Percentiles rank a stretch among this genome's conserved stretches.
Evolutionary conservation across 1,140 invertebrate genomes (phyloP).

Genomic region (Trichoplusia ni): DNA sequence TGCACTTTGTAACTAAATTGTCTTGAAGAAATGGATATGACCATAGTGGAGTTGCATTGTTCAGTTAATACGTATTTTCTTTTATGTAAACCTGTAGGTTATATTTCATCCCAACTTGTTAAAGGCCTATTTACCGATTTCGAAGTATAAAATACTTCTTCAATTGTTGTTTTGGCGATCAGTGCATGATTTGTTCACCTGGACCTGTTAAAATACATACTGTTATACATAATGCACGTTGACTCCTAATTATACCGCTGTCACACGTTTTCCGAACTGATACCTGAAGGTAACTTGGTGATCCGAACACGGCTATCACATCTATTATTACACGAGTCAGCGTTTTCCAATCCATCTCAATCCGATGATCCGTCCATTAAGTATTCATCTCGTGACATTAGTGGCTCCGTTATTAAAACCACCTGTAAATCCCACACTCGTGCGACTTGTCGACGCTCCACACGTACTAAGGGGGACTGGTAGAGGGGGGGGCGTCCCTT

Average conservation of each 20-base stretch:
- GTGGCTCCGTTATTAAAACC: conserved; percentile 77
- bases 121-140: too few relatives aligned
- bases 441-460: conserved; percentile 66
- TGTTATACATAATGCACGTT: too few relatives aligned
- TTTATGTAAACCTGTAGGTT: too few relatives aligned
- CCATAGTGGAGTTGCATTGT: not conserved
- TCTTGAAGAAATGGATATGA: conserved; percentile 41
- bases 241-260: too few relatives aligned
- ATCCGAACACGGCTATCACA: conserved; percentile 1
- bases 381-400: conserved; percentile 79
- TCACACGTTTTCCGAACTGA: too few relatives aligned
- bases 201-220: too few relatives aligned
- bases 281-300: too few relatives aligned
- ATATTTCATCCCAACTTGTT: not conserved
- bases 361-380: conserved; percentile 76
- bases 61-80: too few relatives aligned
- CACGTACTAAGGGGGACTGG: conserved; percentile 61
- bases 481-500: conserved; percentile 50
- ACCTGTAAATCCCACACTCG: conserved; percentile 77
- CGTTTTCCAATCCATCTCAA: conserved; percentile 35
- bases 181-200: too few relatives aligned
- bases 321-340: conserved; percentile 17
- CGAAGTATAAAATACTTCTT: too few relatives aligned
- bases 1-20: conserved; percentile 73
- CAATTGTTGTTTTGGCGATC: too few relatives aligned